Conservation (phyloP, 2,113 vertebrate genomes). For the Phylloscopus trochiloides region DNA sequence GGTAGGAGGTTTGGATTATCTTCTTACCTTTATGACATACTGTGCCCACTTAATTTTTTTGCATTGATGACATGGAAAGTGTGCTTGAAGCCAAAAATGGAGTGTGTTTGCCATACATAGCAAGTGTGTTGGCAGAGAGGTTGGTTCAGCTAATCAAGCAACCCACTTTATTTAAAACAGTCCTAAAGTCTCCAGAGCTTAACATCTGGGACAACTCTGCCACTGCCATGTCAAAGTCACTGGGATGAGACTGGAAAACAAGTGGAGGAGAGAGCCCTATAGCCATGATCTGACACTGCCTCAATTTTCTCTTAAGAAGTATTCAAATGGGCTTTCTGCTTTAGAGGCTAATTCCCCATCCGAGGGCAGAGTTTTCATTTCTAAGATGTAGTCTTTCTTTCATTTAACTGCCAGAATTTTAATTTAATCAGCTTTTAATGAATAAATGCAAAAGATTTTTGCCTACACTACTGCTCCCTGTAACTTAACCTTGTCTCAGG, state of each 20-base stretch:
- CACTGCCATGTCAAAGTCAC: neutral
- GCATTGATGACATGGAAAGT: neutral
- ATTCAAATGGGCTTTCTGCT: conserved; percentile 8
- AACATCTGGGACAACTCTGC: neutral
- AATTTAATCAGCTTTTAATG: neutral
- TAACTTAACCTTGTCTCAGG: neutral
- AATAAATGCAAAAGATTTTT: conserved; percentile 14
- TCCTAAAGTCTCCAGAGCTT: neutral
- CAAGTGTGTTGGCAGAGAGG: neutral
- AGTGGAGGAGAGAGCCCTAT: neutral
- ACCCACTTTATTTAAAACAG: neutral
- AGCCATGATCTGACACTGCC: neutral
- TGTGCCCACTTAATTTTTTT: neutral
- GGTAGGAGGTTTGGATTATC: neutral
- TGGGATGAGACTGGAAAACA: neutral
- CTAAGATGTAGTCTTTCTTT: neutral
- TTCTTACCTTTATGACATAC: neutral
- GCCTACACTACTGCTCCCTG: neutral
- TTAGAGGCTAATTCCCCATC: neutral
- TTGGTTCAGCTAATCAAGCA: neutral
- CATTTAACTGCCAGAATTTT: conserved; percentile 22
- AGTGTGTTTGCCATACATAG: neutral
- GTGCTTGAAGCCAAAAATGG: neutral
- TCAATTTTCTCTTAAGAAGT: neutral
- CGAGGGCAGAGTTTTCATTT: neutral